Evolutionary conservation across 2,888 invertebrate species (phyloP), one percentile per base, ranked within the genome.

Genomic region (Cylloceria caligata): DNA sequence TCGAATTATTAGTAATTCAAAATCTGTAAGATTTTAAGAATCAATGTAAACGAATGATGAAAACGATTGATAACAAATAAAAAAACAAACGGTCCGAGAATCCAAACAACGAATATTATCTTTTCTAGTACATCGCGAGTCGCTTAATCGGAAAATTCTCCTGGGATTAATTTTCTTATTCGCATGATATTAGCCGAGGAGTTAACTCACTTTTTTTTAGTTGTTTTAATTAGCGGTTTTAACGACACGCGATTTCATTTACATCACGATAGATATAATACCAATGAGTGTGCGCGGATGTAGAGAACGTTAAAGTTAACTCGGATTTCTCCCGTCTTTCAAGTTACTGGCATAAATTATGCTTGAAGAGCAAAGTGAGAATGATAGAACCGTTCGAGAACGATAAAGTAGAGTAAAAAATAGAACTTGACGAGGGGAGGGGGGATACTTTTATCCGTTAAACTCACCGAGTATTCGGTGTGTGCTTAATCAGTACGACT

Each of bases 221-320:
- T 30, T 55, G 34, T 68, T 76, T 47, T 68, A 62, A 76, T 62
- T 62, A 62, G 68, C 36, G 36, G 36, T 16, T 76, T 76, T 52
- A 62, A 62, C 76, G 68, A 76, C 76, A 76, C 76, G 68, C 76
- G 39, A 68, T 67, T n/a, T 21, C 21, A 57, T 57, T 57, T 57
- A 57, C 27, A n/a, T n/a, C 27, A 30, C 30, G 55, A 57, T 57
- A 27, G 55, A 24, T 67, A 45, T 19, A 74, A 65, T 45, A 65
- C 55, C 19, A n/a, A 55, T 21, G 45, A 34, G 27, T 9, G 27
- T 3, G n/a, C 5, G 11, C 16, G 30, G 47, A 24, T 13, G 62
- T n/a, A 30, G 24, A 34, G 64, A 77, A 71, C 64, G 71, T 77
- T 77, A 71, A 52, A 71, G 45, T 42, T 52, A 24, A 34, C 27